Evolutionary conservation across 1,140 invertebrate species (phyloP).

Genomic region (Bombus terrestris): DNA sequence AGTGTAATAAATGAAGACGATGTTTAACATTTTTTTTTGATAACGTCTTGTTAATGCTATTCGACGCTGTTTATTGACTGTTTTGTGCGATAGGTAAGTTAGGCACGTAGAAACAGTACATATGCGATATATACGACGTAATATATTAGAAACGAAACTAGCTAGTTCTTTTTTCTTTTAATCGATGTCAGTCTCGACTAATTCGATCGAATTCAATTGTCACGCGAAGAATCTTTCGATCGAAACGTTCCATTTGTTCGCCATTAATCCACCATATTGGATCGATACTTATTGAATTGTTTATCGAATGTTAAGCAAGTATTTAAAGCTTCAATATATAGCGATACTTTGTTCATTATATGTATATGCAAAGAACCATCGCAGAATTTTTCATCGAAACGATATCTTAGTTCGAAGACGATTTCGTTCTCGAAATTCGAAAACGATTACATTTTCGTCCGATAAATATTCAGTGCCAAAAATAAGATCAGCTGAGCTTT

Average conservation of each 20-base stretch:
- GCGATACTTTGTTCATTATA: no score
- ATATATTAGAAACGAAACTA: neutral
- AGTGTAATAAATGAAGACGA: neutral
- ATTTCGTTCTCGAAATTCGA: neutral
- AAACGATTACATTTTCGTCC: neutral
- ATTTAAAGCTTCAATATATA: neutral
- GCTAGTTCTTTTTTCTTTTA: neutral
- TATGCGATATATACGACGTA: neutral
- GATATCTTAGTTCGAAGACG: no score
- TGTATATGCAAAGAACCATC: neutral
- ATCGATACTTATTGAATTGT: slow-evolving; percentile 38
- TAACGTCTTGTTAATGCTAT: neutral
- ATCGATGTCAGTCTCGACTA: neutral
- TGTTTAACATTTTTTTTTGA: neutral
- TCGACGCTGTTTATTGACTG: neutral
- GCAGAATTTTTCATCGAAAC: neutral
- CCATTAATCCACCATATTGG: slow-evolving; percentile 27
- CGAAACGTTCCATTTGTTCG: neutral
- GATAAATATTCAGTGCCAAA: neutral
- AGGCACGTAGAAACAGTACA: neutral
- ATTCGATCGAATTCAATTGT: neutral
- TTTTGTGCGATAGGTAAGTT: neutral
- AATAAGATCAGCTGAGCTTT: neutral
- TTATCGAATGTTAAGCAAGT: neutral
- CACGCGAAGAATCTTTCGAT: neutral